phyloP scores from a whole-genome alignment of 2,888 invertebrate genomes.

The Apamea crenata region DNA sequence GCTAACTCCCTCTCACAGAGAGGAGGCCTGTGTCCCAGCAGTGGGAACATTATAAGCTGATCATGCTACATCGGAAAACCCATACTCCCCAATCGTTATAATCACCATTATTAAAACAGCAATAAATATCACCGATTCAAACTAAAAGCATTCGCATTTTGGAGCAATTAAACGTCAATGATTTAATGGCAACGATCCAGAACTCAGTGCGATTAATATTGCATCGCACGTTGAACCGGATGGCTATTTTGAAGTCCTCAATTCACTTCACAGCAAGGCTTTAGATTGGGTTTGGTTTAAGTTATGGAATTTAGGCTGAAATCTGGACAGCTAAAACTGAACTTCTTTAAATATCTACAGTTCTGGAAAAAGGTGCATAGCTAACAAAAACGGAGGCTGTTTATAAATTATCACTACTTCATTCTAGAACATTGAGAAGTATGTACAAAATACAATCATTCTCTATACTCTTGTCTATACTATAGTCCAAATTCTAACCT shows the following conservation, averaged over 20 bases:
- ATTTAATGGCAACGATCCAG: constrained; percentile 68
- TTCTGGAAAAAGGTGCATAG: neutral
- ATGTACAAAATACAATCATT: neutral
- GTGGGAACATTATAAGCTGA: neutral
- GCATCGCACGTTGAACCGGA: constrained; percentile 62
- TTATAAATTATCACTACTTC: neutral
- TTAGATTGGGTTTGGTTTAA: constrained; percentile 58
- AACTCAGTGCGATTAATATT: constrained; percentile 74
- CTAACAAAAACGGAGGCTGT: neutral
- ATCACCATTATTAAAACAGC: constrained; percentile 41
- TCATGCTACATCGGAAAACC: constrained; percentile 4
- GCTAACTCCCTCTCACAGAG: neutral
- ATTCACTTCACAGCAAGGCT: constrained; percentile 62
- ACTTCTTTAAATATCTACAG: neutral
- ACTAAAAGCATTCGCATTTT: constrained; percentile 67
- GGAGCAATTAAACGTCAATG: constrained; percentile 68
- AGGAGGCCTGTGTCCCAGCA: neutral
- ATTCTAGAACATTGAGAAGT: neutral
- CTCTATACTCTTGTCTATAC: too few relatives aligned
- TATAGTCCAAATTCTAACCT: too few relatives aligned
- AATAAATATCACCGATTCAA: constrained; percentile 54
- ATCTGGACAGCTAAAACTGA: neutral
- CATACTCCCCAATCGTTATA: constrained; percentile 14
- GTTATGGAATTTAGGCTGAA: constrained; percentile 26
- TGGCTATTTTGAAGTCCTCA: constrained; percentile 67